Evolutionary conservation across 2,113 vertebrate species (phyloP).

Genomic region (Chaetura pelagica): DNA sequence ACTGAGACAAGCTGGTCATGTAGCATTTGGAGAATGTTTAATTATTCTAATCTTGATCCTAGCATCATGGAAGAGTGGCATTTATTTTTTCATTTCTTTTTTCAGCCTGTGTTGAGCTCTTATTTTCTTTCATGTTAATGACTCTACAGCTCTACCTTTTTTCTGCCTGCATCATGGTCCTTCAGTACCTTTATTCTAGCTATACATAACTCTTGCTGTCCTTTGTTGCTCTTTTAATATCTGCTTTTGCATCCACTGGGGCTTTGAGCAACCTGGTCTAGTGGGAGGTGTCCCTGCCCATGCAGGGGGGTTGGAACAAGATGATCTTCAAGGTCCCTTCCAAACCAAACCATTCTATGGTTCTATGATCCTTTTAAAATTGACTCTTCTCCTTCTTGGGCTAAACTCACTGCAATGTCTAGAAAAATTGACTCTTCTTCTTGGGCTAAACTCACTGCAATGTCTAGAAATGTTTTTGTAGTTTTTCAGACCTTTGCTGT

Average conservation of each 20-base stretch:
- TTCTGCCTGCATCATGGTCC: not conserved
- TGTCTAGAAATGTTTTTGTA: not conserved
- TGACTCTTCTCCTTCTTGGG: not conserved
- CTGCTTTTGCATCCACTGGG: not conserved
- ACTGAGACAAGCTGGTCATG: not conserved
- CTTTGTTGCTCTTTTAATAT: not conserved
- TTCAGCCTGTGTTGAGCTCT: not conserved
- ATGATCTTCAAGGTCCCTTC: no score
- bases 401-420: not conserved
- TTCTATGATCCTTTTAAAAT: not conserved
- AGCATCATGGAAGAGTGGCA: not conserved
- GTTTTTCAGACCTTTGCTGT: not conserved
- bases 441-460: no score
- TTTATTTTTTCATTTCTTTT: not conserved
- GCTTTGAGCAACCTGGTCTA: no score
- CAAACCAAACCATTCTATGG: no score
- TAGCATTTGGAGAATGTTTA: not conserved
- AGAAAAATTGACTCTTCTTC: not conserved
- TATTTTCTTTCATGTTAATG: not conserved
- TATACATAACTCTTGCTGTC: not conserved
- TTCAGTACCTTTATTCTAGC: not conserved
- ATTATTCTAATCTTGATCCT: not conserved
- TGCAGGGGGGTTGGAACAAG: no score
- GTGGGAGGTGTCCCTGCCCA: no score
- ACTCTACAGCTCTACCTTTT: not conserved